phyloP scores from a whole-genome alignment of 2,797 vertebrate genomes.

The Hozukius guyotensis region DNA sequence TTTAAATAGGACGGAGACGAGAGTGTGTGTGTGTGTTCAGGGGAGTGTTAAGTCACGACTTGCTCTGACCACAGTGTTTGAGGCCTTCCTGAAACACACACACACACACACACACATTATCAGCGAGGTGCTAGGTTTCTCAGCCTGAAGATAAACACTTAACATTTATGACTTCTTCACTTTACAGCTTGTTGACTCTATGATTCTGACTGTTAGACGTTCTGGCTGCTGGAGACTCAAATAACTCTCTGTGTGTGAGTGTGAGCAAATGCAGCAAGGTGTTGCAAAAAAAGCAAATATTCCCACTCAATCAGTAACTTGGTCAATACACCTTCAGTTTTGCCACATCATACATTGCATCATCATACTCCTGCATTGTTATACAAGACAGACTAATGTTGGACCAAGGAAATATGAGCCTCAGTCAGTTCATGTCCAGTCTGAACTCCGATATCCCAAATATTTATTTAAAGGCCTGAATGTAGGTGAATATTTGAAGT shows the following conservation, averaged over 20 bases:
- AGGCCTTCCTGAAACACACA: conserved; percentile 51
- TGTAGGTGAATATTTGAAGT: background rate
- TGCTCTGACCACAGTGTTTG: conserved; percentile 36
- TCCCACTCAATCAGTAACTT: conserved; percentile 9
- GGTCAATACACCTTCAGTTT: background rate
- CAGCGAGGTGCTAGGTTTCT: conserved; percentile 57
- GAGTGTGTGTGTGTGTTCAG: conserved; percentile 36
- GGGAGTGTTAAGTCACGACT: conserved; percentile 55
- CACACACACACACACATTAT: conserved; percentile 59
- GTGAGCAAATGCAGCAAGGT: background rate
- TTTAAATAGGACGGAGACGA: conserved; percentile 73
- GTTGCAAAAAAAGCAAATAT: conserved; percentile 35
- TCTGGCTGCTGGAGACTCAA: conserved; percentile 12
- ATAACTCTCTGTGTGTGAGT: background rate
- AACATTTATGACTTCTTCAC: conserved; percentile 61
- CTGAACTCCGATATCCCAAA: background rate
- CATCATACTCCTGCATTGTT: background rate
- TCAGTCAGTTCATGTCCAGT: background rate
- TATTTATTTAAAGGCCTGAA: background rate
- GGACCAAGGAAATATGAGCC: background rate
- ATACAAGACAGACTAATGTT: background rate
- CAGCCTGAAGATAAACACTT: conserved; percentile 66
- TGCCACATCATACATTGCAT: background rate
- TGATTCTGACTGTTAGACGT: conserved; percentile 32
- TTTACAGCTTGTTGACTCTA: conserved; percentile 64